Percentiles rank a stretch among this genome's conserved stretches.
phyloP scores from a whole-genome alignment of 2,113 vertebrate genomes.

The Crocuta crocuta region DNA sequence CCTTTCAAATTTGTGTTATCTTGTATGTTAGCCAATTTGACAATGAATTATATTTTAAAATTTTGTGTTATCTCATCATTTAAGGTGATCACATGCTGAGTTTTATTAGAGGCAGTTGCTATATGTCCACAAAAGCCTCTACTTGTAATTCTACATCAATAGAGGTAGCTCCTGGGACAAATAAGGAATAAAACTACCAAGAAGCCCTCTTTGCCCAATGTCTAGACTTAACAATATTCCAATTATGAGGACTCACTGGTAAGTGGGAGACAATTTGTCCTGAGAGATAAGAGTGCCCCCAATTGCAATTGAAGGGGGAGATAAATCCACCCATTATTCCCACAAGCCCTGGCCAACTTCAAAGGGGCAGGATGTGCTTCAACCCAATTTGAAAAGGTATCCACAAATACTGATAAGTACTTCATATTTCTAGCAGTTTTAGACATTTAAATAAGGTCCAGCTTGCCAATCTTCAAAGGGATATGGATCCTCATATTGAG shows the following conservation, averaged over 20 bases:
- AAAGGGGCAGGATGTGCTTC: no score
- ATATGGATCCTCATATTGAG: no score
- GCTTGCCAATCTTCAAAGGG: no score
- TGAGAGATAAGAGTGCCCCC: neutral
- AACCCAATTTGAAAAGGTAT: no score
- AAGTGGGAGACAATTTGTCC: neutral
- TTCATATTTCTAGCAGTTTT: no score
- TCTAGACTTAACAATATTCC: neutral
- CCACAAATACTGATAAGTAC: no score
- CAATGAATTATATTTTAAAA: no score
- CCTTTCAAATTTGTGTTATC: neutral
- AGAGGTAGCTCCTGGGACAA: neutral
- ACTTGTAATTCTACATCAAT: neutral
- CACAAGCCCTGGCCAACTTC: no score
- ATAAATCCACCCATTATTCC: no score
- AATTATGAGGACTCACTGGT: neutral
- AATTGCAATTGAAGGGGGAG: neutral
- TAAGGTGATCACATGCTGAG: neutral
- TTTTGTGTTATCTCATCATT: neutral
- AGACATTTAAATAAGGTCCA: no score
- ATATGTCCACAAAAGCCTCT: neutral
- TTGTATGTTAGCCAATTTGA: neutral
- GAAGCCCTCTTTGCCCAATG: neutral
- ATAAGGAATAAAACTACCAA: neutral
- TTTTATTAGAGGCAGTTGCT: no score